Conservation (phyloP, 2,113 vertebrate species). For the Chrysemys picta region DNA sequence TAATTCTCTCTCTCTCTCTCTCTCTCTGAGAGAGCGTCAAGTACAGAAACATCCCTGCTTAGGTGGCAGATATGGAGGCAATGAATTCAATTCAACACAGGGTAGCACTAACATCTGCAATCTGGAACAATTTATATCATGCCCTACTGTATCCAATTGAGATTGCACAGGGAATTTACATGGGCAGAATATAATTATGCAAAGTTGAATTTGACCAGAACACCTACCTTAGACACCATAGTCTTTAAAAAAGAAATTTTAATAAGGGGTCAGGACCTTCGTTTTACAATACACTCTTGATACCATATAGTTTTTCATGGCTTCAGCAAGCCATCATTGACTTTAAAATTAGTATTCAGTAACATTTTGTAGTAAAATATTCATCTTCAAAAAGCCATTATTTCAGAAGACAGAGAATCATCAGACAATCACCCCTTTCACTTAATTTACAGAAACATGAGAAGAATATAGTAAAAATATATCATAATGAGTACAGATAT, state of each 20-base stretch:
- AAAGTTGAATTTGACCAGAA: neutral
- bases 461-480: conserved; percentile 9
- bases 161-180: neutral
- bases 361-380: neutral
- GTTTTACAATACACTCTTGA: neutral
- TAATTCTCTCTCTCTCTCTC: neutral
- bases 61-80: neutral
- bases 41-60: neutral
- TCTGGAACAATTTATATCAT: neutral
- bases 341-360: neutral
- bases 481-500: conserved; percentile 48
- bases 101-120: neutral
- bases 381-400: neutral
- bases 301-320: neutral
- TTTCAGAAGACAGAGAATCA: neutral
- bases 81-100: neutral
- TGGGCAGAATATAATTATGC: neutral
- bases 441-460: conserved; percentile 19
- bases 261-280: neutral
- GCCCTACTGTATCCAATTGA: neutral
- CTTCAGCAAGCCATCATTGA: neutral
- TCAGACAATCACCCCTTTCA: neutral
- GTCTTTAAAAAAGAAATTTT: neutral
- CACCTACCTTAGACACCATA: neutral
- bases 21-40: neutral